Evolutionary conservation across 2,888 invertebrate genomes (phyloP).

Genomic region (Yponomeuta malinellus): DNA sequence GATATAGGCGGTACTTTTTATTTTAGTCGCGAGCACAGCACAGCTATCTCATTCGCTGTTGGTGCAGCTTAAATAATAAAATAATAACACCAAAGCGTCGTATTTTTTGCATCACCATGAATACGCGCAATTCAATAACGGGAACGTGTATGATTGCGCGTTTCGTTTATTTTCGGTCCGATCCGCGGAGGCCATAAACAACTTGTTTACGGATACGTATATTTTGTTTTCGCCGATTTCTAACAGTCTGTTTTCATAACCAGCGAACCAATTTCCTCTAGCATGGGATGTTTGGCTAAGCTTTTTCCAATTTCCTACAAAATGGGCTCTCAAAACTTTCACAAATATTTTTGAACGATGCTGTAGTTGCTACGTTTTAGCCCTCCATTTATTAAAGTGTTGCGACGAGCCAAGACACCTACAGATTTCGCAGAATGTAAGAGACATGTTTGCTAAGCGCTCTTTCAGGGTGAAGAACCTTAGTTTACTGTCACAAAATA

Average conservation of each 20-base stretch:
- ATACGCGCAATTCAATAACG: neutral
- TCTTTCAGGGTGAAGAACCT: too few species aligned
- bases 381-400: too few species aligned
- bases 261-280: slow-evolving; percentile 9
- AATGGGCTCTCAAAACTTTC: slow-evolving; percentile 9
- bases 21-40: too few species aligned
- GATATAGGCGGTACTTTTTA: too few species aligned
- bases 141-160: neutral
- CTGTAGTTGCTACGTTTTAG: neutral
- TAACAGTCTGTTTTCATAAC: slow-evolving; percentile 8
- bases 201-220: slow-evolving; percentile 1
- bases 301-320: slow-evolving; percentile 16
- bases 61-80: neutral
- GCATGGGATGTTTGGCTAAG: slow-evolving; percentile 13
- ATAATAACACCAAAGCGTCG: neutral
- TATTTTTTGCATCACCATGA: neutral
- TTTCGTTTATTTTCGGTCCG: neutral
- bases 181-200: slow-evolving; percentile 1
- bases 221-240: slow-evolving; percentile 11
- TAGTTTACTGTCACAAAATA: too few species aligned
- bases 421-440: too few species aligned
- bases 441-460: too few species aligned
- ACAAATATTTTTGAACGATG: slow-evolving; percentile 6
- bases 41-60: too few species aligned
- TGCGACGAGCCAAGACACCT: too few species aligned